Evolutionary conservation across 2,888 invertebrate species (phyloP), one percentile per base, ranked within the genome.

Genomic region (Amiota mariae): DNA sequence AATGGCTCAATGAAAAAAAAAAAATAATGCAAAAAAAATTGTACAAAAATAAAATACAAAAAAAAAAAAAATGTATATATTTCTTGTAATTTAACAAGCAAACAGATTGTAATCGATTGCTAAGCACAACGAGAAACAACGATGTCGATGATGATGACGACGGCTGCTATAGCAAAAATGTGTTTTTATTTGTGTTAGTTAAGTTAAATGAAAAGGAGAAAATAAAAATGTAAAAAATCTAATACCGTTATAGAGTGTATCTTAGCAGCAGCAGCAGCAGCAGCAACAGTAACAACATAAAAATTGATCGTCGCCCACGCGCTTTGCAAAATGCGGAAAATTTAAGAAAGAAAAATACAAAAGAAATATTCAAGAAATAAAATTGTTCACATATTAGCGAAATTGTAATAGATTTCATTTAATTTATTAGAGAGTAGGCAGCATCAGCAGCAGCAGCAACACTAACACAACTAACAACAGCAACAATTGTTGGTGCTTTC

Each of bases 21-120:
- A 63, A 36, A 63, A 63, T 51, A 54, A 20, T n/a, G 46, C 18
- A 61, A 71, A 61, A 18, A 61, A 61, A 71, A 61, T 67, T 49
- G 49, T 13, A 48, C 59, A 61, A 18, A 49, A 49, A 64, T 36
- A 66, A 54, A 68, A 36, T 6, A 36, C 36, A 36, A 6, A 2
- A 6, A 36, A 36, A 36, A 36, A 36, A 36, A 36, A 24, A 24
- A 24, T 24, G n/a, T n/a, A n/a, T n/a, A n/a, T n/a, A 68, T 76
- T 82, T 77, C 81, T 84, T 80, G 80, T 79, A 80, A 79, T 78
- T 85, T 84, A 84, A 84, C 83, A 85, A 85, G 83, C 85, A 80
- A 79, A 80, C 84, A 82, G 85, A 84, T 85, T 84, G 83, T 82
- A 81, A 84, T 84, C 83, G 82, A 84, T 84, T 85, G 63, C 56